These are phyloP conservation scores for Thomomys bottae DNA, from an alignment of 2,113 vertebrate species.

Conservation along the genomic window DNA sequence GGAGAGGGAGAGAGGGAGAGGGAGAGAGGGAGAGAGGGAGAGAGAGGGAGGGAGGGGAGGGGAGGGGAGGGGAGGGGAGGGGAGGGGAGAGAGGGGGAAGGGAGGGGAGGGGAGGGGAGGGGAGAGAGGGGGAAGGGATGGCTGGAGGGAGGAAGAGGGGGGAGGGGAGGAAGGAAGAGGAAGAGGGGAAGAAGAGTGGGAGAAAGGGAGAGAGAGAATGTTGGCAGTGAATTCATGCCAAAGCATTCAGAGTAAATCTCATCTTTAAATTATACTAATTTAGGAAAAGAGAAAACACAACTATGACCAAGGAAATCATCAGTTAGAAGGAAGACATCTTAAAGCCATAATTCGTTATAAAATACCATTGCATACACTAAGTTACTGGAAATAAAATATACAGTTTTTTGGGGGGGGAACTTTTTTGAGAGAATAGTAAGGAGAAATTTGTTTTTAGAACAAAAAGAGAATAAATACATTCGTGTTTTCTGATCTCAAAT, in stretches of 20 bases:
- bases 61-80: no score
- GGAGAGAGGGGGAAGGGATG: no score
- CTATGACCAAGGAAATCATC: not conserved
- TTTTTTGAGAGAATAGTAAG: conserved; percentile 49
- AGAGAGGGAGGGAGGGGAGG: no score
- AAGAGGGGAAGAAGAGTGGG: no score
- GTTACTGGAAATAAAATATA: conserved; percentile 13
- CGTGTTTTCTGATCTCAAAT: conserved; percentile 66
- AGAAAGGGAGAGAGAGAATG: no score
- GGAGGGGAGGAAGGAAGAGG: no score
- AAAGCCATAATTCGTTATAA: conserved; percentile 1
- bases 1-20: no score
- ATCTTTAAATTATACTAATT: not conserved
- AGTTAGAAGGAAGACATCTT: not conserved
- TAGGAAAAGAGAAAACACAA: conserved; percentile 20
- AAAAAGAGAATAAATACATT: not conserved
- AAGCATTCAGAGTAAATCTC: not conserved
- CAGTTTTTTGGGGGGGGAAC: conserved; percentile 16
- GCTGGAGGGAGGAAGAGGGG: no score
- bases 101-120: no score
- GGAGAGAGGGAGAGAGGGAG: no score
- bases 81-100: no score
- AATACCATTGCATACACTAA: not conserved
- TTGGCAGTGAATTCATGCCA: not conserved
- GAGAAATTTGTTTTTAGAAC: not conserved